Evolutionary conservation across 2,888 invertebrate species (phyloP), one percentile per base, ranked within the genome.

Genomic region (Caenorhabditis wallacei): DNA sequence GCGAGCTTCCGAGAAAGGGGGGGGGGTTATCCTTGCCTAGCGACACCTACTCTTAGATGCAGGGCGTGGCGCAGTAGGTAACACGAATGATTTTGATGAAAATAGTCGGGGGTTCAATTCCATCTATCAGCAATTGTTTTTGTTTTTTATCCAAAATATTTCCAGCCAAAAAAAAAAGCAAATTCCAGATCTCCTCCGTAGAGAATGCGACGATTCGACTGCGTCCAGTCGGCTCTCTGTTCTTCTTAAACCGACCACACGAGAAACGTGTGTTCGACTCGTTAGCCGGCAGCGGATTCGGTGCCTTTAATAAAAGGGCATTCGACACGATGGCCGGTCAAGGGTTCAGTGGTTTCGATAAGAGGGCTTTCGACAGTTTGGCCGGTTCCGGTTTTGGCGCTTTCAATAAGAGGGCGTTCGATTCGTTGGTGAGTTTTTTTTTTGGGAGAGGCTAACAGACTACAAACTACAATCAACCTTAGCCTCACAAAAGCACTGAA

Each of bases 231-330:
- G 71, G 72, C 11, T 74, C 70, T 5, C 57, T 80, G 30, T 75
- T 85, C 61, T 78, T 75, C 43, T 46, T 63, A 70, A 75, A 70
- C 30, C 69, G 70, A n/a, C 81, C 75, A 4, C 18, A 40, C 20
- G 56, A 63, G 35, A 86, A 86, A 68, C 59, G 84, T n/a, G 82
- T 84, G 11, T 86, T 86, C 69, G 86, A 86, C 35, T 84, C 84
- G 30, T 72, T 86, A 57, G 84, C 72, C 46, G 82, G 84, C 2
- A 68, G 66, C 13, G 85, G 87, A 24, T 87, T 87, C 69, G 74
- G 69, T 18, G 87, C 81, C n/a, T 85, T 87, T 78, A 70, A 87
- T 70, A 87, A 87, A 59, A 51, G 87, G 18, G 85, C 87, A 18
- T 87, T 85, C 69, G 85, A 87, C 51, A 66, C 76, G 20, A 46